These are phyloP conservation scores for Sphecodes monilicornis DNA, from an alignment of 2,888 invertebrate species.

Conservation along the genomic window DNA sequence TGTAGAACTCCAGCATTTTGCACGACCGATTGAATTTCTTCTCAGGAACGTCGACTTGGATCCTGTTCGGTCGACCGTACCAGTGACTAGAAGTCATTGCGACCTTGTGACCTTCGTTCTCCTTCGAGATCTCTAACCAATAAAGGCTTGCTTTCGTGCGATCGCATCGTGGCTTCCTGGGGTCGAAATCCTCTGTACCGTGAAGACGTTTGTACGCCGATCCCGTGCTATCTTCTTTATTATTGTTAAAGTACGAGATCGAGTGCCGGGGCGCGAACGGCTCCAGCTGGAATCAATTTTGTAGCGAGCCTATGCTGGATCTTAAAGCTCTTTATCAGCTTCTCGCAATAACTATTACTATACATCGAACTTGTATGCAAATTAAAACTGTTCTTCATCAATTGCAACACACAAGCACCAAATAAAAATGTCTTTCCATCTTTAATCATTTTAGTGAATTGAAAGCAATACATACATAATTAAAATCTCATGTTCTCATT, in stretches of 20 bases:
- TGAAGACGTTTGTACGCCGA: slow-evolving; percentile 75
- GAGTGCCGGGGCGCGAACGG: slow-evolving; percentile 71
- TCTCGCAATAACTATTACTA: neutral
- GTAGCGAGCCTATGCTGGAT: neutral
- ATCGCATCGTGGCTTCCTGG: slow-evolving; percentile 74
- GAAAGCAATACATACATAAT: no score
- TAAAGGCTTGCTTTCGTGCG: slow-evolving; percentile 67
- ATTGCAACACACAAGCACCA: neutral
- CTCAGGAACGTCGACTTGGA: slow-evolving; percentile 72
- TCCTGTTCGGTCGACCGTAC: slow-evolving; percentile 77
- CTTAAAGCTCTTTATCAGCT: neutral
- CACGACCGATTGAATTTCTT: slow-evolving; percentile 72
- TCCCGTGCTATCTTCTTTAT: slow-evolving; percentile 48
- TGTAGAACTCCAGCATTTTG: slow-evolving; percentile 52
- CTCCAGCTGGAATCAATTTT: slow-evolving; percentile 70
- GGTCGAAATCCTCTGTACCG: slow-evolving; percentile 72
- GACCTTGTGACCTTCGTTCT: slow-evolving; percentile 73
- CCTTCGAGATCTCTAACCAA: slow-evolving; percentile 75
- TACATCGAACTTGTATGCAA: no score
- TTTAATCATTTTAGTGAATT: neutral
- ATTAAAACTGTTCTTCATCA: neutral
- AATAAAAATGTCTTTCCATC: neutral
- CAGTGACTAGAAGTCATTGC: slow-evolving; percentile 72
- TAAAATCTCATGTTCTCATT: no score
- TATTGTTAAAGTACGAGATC: slow-evolving; percentile 74